Evolutionary conservation across 64 coral and sea anemone genomes (phyloP).

Genomic region (Montipora efflorescens): DNA sequence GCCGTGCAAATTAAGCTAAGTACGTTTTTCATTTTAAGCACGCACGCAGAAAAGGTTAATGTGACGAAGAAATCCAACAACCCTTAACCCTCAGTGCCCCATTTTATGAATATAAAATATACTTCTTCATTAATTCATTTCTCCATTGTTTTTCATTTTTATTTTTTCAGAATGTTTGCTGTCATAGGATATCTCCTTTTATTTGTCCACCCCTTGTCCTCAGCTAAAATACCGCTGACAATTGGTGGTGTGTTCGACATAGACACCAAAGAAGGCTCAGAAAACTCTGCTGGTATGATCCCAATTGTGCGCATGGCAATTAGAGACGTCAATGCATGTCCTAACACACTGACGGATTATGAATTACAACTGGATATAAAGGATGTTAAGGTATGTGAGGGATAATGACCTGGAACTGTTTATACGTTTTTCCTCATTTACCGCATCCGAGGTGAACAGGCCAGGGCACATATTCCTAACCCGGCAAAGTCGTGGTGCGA

Average conservation of each 20-base stretch:
- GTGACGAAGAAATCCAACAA: too few species aligned
- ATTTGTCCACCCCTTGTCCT: neutral
- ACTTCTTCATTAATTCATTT: neutral
- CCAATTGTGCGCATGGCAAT: slow-evolving; percentile 77
- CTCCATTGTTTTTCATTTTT: too few species aligned
- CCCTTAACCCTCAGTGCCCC: too few species aligned
- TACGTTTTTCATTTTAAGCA: too few species aligned
- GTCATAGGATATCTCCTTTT: neutral
- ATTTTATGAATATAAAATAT: neutral
- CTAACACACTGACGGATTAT: slow-evolving; percentile 66
- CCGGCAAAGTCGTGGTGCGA: neutral
- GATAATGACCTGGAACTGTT: neutral
- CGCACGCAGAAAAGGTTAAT: too few species aligned
- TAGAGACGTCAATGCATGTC: slow-evolving; percentile 64
- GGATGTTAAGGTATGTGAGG: slow-evolving; percentile 66
- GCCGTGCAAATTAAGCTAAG: too few species aligned
- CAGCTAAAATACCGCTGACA: slow-evolving; percentile 46
- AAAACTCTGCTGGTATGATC: slow-evolving; percentile 80
- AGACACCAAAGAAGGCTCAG: slow-evolving; percentile 30
- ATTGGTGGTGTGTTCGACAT: slow-evolving; percentile 82
- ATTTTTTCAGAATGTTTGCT: slow-evolving; percentile 16
- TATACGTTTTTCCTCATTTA: too few species aligned
- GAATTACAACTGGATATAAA: slow-evolving; percentile 78
- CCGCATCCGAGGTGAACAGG: too few species aligned
- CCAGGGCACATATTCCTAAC: too few species aligned